Base-by-base conservation (phyloP, 2,797 vertebrate species). In the Fistularia tabacaria region DNA sequence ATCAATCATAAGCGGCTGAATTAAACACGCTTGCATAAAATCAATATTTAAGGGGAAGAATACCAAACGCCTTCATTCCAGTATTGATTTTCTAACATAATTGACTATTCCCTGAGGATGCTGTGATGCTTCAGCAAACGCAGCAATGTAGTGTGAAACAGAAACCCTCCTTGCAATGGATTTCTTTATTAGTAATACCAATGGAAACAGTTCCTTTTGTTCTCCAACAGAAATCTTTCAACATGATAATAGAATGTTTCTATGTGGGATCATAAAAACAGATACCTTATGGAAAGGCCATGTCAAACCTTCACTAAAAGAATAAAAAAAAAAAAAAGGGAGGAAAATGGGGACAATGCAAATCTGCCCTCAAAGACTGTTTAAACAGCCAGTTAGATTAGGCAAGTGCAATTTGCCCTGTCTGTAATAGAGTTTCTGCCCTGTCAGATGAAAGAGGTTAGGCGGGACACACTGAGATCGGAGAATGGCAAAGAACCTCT, bases 1-100 rank as follows among this genome's bases (percentile, higher is more conserved):
- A 86, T 87, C 74, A 77, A 80, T 86, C 65, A 84, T 80, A 83
- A 83, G 58, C 37, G 74, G 60, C 64, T 57, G 62, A 77, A 83
- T 85, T 74, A 84, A 63, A 54, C 57, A 52, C 49, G 61, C 57
- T 52, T 73, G 68, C 63, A 54, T 73, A 56, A 76, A 89, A 90
- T 87, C 86, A 74, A 86, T 88, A 70, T 54, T 57, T 52, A 25
- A 44, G 13, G 71, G 49, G 55, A 40, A 48, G 68, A 59, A 63
- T 45, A 78, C 57, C 78, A 80, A 85, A 81, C 15, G 73, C 45
- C 71, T 85, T 84, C 57, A 82, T 82, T 54, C 57, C 59, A 59
- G 69, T 76, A 89, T 85, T 71, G 77, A 84, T 83, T 88, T 72
- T 59, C 61, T 7, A 54, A 74, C 58, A 75, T 77, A 77, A 85